Conservation (phyloP, 2,113 vertebrate genomes). For the Oxyura jamaicensis region DNA sequence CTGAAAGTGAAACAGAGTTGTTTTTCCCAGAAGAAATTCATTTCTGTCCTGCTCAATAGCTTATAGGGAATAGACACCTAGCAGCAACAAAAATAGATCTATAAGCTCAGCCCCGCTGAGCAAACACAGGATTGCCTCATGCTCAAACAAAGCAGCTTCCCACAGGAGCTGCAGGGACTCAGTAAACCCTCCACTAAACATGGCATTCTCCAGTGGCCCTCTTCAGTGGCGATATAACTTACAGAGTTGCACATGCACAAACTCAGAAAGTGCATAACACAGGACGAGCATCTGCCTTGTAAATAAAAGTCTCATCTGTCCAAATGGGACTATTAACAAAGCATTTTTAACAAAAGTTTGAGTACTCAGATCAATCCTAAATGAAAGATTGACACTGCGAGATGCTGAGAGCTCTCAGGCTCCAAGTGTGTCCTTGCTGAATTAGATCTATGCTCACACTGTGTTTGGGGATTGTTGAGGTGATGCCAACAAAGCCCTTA, state of each 20-base stretch:
- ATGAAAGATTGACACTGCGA: accelerated
- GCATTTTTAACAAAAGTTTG: not conserved
- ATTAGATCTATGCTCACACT: not conserved
- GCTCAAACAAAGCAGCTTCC: not conserved
- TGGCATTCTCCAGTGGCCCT: not conserved
- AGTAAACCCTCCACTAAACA: not conserved
- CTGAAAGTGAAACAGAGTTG: not conserved
- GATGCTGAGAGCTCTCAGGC: not conserved
- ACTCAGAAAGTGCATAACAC: accelerated
- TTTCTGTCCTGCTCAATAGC: not conserved
- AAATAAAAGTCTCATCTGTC: not conserved
- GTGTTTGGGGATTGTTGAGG: not conserved
- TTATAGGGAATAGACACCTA: not conserved
- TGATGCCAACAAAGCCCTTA: not conserved
- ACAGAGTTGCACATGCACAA: not conserved
- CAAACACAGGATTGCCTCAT: not conserved
- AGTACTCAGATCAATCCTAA: not conserved
- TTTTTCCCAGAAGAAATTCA: not conserved
- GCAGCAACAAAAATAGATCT: not conserved
- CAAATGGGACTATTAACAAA: not conserved
- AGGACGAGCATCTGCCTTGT: not conserved
- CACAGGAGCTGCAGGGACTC: not conserved
- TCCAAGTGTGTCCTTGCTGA: not conserved
- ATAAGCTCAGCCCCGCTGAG: not conserved
- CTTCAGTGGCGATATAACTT: not conserved